phyloP scores from a whole-genome alignment of 2,888 invertebrate species.

The Caenorhabditis sp. region DNA sequence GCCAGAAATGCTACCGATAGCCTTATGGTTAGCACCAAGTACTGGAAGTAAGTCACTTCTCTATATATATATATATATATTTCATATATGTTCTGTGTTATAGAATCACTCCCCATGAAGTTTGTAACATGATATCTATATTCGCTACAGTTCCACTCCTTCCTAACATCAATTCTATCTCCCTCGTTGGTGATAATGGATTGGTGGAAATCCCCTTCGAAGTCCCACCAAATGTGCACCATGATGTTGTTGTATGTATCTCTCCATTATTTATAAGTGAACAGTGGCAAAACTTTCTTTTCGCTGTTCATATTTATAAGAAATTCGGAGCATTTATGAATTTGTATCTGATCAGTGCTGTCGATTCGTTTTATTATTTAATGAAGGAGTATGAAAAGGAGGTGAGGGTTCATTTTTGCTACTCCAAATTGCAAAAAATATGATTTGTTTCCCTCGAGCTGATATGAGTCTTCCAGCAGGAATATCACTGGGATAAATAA shows the following conservation, averaged over 20 bases:
- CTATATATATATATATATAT: too few relatives aligned
- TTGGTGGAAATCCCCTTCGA: conserved; percentile 40
- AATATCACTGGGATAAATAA: too few relatives aligned
- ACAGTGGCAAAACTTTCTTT: conserved; percentile 50
- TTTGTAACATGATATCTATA: conserved; percentile 40
- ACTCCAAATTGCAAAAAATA: too few relatives aligned
- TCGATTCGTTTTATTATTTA: conserved; percentile 43
- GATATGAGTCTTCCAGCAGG: too few relatives aligned
- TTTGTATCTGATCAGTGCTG: conserved; percentile 46
- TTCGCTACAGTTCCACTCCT: conserved; percentile 35
- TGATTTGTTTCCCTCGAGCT: too few relatives aligned
- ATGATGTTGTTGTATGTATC: conserved; percentile 47
- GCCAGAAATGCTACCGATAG: conserved; percentile 12
- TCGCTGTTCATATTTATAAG: conserved; percentile 53
- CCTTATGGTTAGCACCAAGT: conserved; percentile 19
- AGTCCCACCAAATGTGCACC: conserved; percentile 14
- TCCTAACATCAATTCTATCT: conserved; percentile 29
- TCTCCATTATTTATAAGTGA: conserved; percentile 52
- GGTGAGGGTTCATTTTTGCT: too few relatives aligned
- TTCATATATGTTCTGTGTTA: too few relatives aligned
- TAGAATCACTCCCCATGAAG: conserved; percentile 47
- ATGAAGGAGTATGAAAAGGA: conserved; percentile 45
- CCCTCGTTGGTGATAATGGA: conserved; percentile 26
- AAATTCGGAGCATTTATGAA: conserved; percentile 50
- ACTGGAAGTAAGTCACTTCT: conserved; percentile 13